phyloP scores from a whole-genome alignment of 2,113 vertebrate genomes.

The Corythoichthys intestinalis region DNA sequence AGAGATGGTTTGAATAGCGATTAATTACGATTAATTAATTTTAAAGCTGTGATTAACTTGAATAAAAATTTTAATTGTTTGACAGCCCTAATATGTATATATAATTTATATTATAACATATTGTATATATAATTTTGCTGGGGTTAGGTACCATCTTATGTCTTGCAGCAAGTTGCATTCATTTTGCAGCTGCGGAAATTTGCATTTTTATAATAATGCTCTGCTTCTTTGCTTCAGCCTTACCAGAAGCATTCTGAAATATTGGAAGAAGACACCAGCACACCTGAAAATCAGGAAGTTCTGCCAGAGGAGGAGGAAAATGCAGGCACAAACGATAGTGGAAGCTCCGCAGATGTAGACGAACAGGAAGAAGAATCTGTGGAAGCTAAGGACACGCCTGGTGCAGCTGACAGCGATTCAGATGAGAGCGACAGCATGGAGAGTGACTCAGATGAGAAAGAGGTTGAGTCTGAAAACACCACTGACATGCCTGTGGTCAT shows the following conservation, averaged over 20 bases:
- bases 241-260: slow-evolving; percentile 58
- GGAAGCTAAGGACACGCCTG: slow-evolving; percentile 63
- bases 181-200: not conserved
- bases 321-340: slow-evolving; percentile 34
- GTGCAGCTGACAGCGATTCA: slow-evolving; percentile 59
- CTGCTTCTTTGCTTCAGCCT: slow-evolving; percentile 39
- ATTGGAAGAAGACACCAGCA: slow-evolving; percentile 72
- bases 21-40: no score
- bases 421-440: slow-evolving; percentile 57
- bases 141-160: not conserved
- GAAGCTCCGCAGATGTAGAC: slow-evolving; percentile 61
- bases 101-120: no score
- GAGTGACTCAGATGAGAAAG: slow-evolving; percentile 52
- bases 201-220: not conserved
- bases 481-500: slow-evolving; percentile 53
- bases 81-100: no score
- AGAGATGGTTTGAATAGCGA: no score
- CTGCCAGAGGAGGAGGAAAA: slow-evolving; percentile 50
- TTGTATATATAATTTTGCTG: no score
- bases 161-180: not conserved
- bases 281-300: slow-evolving; percentile 57
- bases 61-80: no score
- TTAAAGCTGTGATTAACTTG: no score
- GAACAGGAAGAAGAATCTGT: slow-evolving; percentile 60
- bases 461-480: slow-evolving; percentile 14